Evolutionary conservation across 2,797 vertebrate genomes (phyloP).

Genomic region (Linurgus olivaceus): DNA sequence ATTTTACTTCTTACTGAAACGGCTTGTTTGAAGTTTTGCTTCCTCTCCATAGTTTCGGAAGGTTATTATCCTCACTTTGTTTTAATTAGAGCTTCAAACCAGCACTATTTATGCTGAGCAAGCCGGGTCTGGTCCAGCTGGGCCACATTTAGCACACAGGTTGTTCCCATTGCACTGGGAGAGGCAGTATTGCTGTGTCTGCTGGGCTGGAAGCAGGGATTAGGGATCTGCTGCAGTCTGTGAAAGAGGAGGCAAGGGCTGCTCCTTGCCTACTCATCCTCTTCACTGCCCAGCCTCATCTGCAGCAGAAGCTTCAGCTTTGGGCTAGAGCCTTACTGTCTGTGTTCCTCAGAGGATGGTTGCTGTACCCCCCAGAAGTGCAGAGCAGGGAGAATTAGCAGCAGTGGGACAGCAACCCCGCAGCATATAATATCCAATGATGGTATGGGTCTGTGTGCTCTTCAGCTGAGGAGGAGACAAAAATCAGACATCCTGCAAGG

Average conservation of each 20-base stretch:
- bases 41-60: background rate
- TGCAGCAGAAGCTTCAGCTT: background rate
- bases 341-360: background rate
- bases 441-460: background rate
- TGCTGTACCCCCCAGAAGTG: background rate
- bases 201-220: background rate
- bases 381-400: background rate
- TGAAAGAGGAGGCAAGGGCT: background rate
- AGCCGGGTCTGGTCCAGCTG: background rate
- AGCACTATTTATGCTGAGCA: background rate
- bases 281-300: background rate
- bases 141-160: background rate
- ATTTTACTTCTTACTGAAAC: background rate
- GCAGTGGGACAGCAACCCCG: background rate
- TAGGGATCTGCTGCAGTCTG: background rate
- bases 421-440: background rate
- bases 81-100: constrained; percentile 34
- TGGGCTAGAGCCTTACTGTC: background rate
- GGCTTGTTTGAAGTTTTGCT: background rate
- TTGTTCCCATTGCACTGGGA: background rate
- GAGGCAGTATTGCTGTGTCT: background rate
- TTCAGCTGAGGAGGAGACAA: background rate
- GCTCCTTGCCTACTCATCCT: background rate
- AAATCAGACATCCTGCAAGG: background rate
- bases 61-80: background rate